Evolutionary conservation across 2,113 vertebrate genomes (phyloP).

Genomic region (Chrysemys picta): DNA sequence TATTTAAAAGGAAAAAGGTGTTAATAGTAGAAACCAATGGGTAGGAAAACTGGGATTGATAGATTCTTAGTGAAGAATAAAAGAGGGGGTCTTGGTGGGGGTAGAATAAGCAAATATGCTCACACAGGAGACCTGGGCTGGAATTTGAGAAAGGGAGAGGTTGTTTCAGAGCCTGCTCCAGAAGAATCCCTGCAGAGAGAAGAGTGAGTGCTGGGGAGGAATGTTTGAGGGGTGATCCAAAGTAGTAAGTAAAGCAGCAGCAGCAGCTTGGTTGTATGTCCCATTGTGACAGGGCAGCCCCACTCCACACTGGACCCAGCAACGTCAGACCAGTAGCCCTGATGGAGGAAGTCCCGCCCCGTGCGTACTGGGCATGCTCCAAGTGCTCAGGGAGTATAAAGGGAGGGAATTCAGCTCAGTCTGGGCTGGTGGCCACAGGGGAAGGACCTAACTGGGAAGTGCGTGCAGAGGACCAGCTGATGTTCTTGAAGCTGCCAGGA

Average conservation of each 20-base stretch:
- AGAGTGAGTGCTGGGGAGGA: background rate
- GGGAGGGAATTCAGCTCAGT: too few relatives aligned
- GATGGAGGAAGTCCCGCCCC: too few relatives aligned
- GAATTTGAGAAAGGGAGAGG: background rate
- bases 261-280: background rate
- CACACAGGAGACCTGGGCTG: rapidly evolving
- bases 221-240: conserved; percentile 34
- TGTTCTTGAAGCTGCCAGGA: too few relatives aligned
- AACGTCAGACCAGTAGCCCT: too few relatives aligned
- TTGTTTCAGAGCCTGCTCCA: background rate
- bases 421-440: too few relatives aligned
- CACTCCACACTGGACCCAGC: too few relatives aligned
- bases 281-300: background rate
- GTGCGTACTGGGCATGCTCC: too few relatives aligned
- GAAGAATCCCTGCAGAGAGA: conserved; percentile 43
- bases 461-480: too few relatives aligned
- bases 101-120: background rate
- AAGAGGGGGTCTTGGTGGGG: background rate
- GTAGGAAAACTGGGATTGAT: conserved; percentile 1
- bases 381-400: too few relatives aligned
- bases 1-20: conserved; percentile 1
- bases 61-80: background rate
- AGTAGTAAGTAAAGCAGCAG: conserved; percentile 34
- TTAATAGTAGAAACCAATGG: background rate
- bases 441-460: too few relatives aligned